Conservation (phyloP, 2,888 invertebrate species). For the Yponomeuta plumbellus region DNA sequence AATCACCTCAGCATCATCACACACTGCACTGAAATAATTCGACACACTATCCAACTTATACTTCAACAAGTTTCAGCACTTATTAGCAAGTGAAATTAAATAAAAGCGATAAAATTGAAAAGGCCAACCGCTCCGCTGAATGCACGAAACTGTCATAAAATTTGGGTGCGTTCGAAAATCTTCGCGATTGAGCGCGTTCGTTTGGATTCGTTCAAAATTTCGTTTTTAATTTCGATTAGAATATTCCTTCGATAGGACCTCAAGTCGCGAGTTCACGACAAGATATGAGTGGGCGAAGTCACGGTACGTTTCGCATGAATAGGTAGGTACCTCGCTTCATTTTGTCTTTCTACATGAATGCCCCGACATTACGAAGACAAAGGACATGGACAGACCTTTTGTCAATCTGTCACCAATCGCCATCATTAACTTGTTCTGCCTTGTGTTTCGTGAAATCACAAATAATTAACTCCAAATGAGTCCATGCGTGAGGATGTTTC, state of each 20-base stretch:
- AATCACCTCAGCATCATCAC: slow-evolving; percentile 49
- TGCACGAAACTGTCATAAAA: background rate
- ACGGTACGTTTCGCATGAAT: slow-evolving; percentile 12
- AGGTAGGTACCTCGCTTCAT: background rate
- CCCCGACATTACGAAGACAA: background rate
- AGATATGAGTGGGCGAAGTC: slow-evolving; percentile 1
- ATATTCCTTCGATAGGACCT: no score
- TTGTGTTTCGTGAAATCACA: background rate
- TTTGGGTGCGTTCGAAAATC: slow-evolving; percentile 5
- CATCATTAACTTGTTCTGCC: background rate
- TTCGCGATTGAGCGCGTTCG: background rate
- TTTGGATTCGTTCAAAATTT: slow-evolving; percentile 2
- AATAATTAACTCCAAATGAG: background rate
- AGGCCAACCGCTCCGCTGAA: background rate
- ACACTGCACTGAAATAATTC: slow-evolving; percentile 32
- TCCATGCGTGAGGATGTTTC: background rate
- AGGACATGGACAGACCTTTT: background rate
- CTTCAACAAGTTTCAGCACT: background rate
- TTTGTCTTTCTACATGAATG: slow-evolving; percentile 12
- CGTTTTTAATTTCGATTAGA: background rate
- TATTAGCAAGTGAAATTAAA: background rate
- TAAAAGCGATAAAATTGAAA: background rate
- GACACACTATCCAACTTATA: slow-evolving; percentile 23
- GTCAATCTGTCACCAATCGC: background rate
- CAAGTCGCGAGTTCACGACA: background rate